Conservation (phyloP, 2,113 vertebrate species). For the Kryptolebias marmoratus region DNA sequence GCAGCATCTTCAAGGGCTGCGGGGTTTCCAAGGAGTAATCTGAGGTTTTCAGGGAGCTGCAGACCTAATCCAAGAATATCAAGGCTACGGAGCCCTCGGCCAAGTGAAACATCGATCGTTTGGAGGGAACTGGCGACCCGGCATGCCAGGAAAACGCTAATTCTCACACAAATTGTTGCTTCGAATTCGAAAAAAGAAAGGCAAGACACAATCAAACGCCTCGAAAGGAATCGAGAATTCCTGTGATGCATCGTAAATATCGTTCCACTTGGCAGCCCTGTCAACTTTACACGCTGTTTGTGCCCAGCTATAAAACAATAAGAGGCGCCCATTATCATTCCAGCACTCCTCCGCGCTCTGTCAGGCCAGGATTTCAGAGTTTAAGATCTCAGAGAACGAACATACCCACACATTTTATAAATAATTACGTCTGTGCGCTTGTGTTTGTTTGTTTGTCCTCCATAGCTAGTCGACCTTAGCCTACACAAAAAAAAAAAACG, state of each 20-base stretch:
- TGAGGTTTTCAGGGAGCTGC: constrained; percentile 49
- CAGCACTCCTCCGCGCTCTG: not conserved
- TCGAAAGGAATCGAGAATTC: constrained; percentile 62
- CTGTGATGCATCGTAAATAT: constrained; percentile 57
- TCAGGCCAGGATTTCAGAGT: not conserved
- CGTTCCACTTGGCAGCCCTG: constrained; percentile 33
- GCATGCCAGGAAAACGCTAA: constrained; percentile 51
- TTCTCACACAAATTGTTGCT: constrained; percentile 51
- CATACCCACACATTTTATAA: no score
- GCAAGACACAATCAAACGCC: constrained; percentile 41
- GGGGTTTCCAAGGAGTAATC: constrained; percentile 44
- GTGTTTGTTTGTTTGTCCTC: no score
- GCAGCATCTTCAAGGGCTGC: constrained; percentile 40
- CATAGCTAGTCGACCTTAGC: no score
- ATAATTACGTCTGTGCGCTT: no score
- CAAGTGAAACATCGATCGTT: constrained; percentile 72
- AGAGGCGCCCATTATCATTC: not conserved
- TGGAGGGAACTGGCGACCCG: constrained; percentile 30
- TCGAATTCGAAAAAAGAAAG: constrained; percentile 37
- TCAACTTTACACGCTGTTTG: constrained; percentile 58
- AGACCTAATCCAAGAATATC: constrained; percentile 54
- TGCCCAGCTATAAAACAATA: constrained; percentile 37
- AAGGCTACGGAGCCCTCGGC: constrained; percentile 40
- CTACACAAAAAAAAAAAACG: no score
- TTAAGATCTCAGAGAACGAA: no score